Evolutionary conservation across 2,888 invertebrate genomes (phyloP).

Genomic region (Actias luna): DNA sequence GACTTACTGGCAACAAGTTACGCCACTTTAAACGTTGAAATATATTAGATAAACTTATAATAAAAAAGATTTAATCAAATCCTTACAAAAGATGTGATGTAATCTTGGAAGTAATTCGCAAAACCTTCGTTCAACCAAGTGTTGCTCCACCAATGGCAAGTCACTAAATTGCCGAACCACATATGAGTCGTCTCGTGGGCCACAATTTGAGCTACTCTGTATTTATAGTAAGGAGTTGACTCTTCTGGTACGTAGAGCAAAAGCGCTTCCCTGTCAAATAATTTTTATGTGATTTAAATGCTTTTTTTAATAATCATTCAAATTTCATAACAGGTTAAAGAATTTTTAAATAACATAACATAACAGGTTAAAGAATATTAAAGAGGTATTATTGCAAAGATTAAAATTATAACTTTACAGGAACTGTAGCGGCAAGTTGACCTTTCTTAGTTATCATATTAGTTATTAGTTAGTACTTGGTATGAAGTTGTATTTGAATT

Average conservation of each 20-base stretch:
- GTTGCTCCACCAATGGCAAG: slow-evolving; percentile 89
- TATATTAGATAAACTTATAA: too few relatives aligned
- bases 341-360: too few relatives aligned
- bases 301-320: too few relatives aligned
- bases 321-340: too few relatives aligned
- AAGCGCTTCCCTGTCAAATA: slow-evolving; percentile 54
- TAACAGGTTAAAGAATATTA: too few relatives aligned
- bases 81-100: slow-evolving; percentile 64
- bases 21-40: too few relatives aligned
- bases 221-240: slow-evolving; percentile 73
- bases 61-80: background rate
- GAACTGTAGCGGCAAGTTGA: background rate
- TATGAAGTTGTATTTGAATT: too few relatives aligned
- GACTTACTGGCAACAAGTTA: too few relatives aligned
- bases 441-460: too few relatives aligned
- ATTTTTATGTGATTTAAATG: too few relatives aligned
- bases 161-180: slow-evolving; percentile 91
- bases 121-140: slow-evolving; percentile 88
- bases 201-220: slow-evolving; percentile 80
- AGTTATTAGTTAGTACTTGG: too few relatives aligned
- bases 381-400: background rate
- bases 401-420: background rate
- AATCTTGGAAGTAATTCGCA: slow-evolving; percentile 88
- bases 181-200: slow-evolving; percentile 92
- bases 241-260: slow-evolving; percentile 71